Conservation (phyloP, 1,140 invertebrate species). For the Carposina sasakii region DNA sequence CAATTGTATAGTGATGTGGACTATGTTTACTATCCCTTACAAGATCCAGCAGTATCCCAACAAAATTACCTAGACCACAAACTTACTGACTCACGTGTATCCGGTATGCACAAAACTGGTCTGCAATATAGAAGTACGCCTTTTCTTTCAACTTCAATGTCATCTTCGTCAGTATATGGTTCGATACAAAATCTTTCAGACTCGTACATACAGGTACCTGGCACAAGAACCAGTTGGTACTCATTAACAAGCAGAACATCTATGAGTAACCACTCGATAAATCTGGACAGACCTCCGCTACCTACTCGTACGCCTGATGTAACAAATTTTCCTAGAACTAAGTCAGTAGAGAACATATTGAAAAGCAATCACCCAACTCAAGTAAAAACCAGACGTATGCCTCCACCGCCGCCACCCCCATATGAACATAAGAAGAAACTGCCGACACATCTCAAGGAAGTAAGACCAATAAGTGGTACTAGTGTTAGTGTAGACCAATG, state of each 20-base stretch:
- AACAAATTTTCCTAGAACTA: conserved; percentile 77
- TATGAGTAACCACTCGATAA: conserved; percentile 70
- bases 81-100: conserved; percentile 73
- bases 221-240: conserved; percentile 73
- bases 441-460: conserved; percentile 44
- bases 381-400: conserved; percentile 76
- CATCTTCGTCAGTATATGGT: conserved; percentile 78
- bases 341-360: conserved; percentile 85
- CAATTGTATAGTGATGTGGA: conserved; percentile 92
- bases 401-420: conserved; percentile 83
- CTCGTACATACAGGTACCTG: conserved; percentile 77
- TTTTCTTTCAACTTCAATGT: conserved; percentile 78
- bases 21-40: conserved; percentile 90
- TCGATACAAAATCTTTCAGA: conserved; percentile 84
- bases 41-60: conserved; percentile 89
- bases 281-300: conserved; percentile 73
- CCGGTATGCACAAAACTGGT: conserved; percentile 76
- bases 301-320: conserved; percentile 71
- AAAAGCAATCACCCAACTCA: conserved; percentile 76
- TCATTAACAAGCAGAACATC: conserved; percentile 72
- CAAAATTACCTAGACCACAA: conserved; percentile 93
- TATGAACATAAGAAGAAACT: conserved; percentile 73
- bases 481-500: conserved; percentile 33
- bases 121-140: conserved; percentile 87
- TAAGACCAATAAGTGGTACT: conserved; percentile 31